These are phyloP conservation scores for Drosophila atripex DNA, from an alignment of 2,888 invertebrate species.

Conservation along the genomic window DNA sequence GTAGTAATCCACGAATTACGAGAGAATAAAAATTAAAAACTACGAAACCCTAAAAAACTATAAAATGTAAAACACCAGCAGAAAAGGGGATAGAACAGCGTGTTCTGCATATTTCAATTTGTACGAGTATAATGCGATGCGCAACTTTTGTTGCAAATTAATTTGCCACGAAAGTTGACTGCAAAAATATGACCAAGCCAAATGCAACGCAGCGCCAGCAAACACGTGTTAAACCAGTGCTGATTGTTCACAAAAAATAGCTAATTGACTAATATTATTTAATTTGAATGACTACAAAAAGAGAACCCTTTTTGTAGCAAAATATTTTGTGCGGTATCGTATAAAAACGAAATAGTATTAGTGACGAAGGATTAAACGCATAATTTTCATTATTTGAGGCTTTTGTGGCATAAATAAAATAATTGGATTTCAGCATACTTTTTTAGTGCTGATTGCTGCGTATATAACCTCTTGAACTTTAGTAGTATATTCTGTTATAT, in stretches of 20 bases:
- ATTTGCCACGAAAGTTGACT: conserved; percentile 70
- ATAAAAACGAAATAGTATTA: not conserved
- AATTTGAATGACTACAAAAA: not conserved
- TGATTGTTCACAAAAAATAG: not conserved
- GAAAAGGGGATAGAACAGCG: conserved; percentile 19
- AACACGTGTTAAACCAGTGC: conserved; percentile 43
- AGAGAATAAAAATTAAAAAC: conserved; percentile 36
- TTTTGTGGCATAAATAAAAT: not conserved
- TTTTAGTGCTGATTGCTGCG: not conserved
- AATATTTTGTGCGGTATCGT: not conserved
- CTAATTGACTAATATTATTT: conserved; percentile 1
- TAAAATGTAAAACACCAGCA: conserved; percentile 4
- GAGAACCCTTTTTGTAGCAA: not conserved
- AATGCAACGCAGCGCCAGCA: conserved; percentile 12
- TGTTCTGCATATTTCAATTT: conserved; percentile 67
- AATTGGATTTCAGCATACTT: not conserved
- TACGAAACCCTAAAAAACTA: conserved; percentile 19
- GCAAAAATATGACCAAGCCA: conserved; percentile 49
- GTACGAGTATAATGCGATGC: conserved; percentile 53
- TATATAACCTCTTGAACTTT: not conserved
- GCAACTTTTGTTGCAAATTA: conserved; percentile 76
- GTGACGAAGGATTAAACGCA: not conserved
- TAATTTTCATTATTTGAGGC: not conserved
- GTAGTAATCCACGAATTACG: conserved; percentile 42
- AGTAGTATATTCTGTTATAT: too few relatives aligned